Conservation (phyloP, 2,113 vertebrate genomes). For the Centropristis striata region DNA sequence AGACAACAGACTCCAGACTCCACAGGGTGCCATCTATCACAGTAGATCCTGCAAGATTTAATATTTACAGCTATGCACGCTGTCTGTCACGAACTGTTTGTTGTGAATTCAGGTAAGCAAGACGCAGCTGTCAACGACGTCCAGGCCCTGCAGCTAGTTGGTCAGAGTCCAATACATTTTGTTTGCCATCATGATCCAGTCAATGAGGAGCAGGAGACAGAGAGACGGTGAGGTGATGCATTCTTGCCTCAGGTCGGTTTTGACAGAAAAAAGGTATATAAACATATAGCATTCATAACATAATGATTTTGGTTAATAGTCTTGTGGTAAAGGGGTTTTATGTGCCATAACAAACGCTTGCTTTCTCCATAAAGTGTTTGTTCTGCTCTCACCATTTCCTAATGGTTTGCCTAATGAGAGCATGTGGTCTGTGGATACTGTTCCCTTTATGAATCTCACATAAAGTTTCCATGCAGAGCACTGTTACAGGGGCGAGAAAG, state of each 20-base stretch:
- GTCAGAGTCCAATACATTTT: neutral
- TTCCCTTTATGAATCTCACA: neutral
- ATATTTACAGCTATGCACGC: rapidly evolving
- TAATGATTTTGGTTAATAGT: no score
- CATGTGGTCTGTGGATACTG: neutral
- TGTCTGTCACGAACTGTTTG: no score
- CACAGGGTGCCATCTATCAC: neutral
- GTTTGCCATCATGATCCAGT: neutral
- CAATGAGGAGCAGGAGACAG: neutral
- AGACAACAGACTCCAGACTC: neutral
- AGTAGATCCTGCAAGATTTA: neutral
- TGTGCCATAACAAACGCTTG: neutral
- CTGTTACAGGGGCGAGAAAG: neutral
- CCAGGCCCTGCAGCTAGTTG: neutral
- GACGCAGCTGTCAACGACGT: neutral
- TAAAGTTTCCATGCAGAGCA: neutral
- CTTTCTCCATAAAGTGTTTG: neutral
- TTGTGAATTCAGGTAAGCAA: no score
- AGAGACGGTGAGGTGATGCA: neutral
- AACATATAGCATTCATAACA: no score
- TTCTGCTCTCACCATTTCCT: neutral
- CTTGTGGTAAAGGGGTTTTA: neutral
- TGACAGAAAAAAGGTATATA: no score
- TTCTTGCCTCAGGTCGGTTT: neutral
- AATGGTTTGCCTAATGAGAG: neutral